Conservation (phyloP, 64 coral and sea anemone genomes). For the Hydrozoanthus tunicans region DNA sequence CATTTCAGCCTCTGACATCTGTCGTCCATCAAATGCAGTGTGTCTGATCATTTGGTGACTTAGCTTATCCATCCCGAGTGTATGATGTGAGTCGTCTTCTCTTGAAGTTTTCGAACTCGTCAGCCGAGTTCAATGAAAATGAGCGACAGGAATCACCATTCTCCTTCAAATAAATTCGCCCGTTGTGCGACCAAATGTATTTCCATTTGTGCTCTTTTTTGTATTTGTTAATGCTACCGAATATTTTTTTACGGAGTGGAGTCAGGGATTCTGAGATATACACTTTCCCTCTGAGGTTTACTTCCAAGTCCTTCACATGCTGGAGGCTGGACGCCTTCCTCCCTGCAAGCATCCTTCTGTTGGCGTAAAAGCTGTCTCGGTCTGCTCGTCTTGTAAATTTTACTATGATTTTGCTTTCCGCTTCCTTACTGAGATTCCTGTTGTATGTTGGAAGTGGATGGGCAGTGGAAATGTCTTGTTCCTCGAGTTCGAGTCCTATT, state of each 20-base stretch:
- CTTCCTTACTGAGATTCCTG: not conserved
- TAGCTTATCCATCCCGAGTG: not conserved
- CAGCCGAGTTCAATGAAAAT: not conserved
- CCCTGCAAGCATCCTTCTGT: not conserved
- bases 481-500: slow-evolving; percentile 15
- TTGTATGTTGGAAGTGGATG: slow-evolving; percentile 10
- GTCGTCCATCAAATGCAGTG: not conserved
- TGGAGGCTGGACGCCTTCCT: not conserved
- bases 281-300: not conserved
- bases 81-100: not conserved
- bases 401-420: slow-evolving; percentile 8
- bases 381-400: slow-evolving; percentile 23
- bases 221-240: not conserved
- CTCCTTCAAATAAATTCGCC: not conserved
- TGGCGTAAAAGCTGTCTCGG: slow-evolving; percentile 37
- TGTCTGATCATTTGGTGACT: not conserved
- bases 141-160: not conserved
- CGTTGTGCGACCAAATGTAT: slow-evolving; percentile 5
- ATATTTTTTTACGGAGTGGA: slow-evolving; percentile 5
- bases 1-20: not conserved
- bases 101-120: slow-evolving; percentile 21
- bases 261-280: not conserved
- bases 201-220: slow-evolving; percentile 21
- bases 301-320: not conserved
- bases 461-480: slow-evolving; percentile 37